These are phyloP conservation scores for Drepana arcuata DNA, from an alignment of 1,140 invertebrate species.

Conservation along the genomic window DNA sequence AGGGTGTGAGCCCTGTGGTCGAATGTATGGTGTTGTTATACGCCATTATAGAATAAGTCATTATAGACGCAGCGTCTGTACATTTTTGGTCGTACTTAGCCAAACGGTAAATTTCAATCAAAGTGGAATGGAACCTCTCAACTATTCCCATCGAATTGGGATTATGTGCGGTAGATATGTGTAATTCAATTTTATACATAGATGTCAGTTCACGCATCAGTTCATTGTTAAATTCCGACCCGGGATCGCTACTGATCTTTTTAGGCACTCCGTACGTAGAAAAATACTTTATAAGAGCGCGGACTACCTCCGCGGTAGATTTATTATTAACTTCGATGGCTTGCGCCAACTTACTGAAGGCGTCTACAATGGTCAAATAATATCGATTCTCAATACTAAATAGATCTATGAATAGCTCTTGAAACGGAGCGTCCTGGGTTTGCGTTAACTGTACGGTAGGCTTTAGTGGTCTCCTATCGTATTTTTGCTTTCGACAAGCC, in stretches of 20 bases:
- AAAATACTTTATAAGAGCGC: too few relatives aligned
- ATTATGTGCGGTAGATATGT: constrained; percentile 28
- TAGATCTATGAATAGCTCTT: too few relatives aligned
- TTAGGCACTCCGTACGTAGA: constrained; percentile 12
- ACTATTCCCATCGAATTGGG: constrained; percentile 33
- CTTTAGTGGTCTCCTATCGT: too few relatives aligned
- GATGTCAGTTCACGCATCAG: constrained; percentile 19
- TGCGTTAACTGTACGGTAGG: too few relatives aligned
- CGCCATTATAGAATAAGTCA: constrained; percentile 7
- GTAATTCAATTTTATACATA: constrained; percentile 25
- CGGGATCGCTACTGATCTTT: constrained; percentile 20
- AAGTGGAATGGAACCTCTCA: constrained; percentile 26
- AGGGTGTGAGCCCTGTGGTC: constrained; percentile 11
- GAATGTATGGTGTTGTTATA: constrained; percentile 17
- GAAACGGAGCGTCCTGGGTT: too few relatives aligned
- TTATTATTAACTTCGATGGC: too few relatives aligned
- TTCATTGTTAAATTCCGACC: constrained; percentile 28
- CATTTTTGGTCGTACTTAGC: constrained; percentile 21
- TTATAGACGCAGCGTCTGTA: constrained; percentile 13
- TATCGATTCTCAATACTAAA: too few relatives aligned
- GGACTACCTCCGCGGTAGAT: too few relatives aligned
- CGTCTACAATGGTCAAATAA: too few relatives aligned
- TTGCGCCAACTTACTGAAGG: too few relatives aligned
- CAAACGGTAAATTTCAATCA: constrained; percentile 30
- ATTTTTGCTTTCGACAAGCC: too few relatives aligned